Base-by-base conservation (phyloP, 2,888 invertebrate species). In the Rambutsinella grinnellia region DNA sequence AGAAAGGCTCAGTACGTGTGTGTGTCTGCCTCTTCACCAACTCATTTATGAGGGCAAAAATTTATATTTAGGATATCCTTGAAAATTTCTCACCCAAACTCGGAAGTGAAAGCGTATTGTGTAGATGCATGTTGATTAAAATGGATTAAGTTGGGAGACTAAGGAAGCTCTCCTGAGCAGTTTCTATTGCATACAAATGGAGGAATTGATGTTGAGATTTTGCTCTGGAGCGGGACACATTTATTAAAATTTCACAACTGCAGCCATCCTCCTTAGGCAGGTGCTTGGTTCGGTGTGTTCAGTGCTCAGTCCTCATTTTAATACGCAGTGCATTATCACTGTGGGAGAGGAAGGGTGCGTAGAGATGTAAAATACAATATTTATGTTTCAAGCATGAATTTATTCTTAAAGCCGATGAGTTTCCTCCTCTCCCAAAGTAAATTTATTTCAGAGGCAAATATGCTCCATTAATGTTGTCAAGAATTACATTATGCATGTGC, bases 401-500 rank as follows among this genome's bases (percentile, higher is more conserved):
- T 36, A n/a, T n/a, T 13, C 36, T 5, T 5, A 5, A 36, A 13
- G 5, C 36, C 13, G 36, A 5, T 36, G 36, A 36, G 13, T 8
- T 36, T 5, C 5, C 36, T 36, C 6, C 36, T 8, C 36, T 8
- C 36, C 5, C 36, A 13, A 36, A 36, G 36, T 13, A 36, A 53
- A 21, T 21, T 19, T 21, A 49, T 49, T 49, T 49, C 49, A 49
- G 3, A 17, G 3, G 19, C 17, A 53, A 36, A 8, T 36, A 13
- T 36, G 54, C 23, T 13, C 71, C 56, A 63, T 71, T 63, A 8
- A 46, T 57, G 54, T 63, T 71, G 71, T 71, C 71, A 71, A 56
- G 46, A 63, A 53, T 62, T 54, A 56, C 49, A 71, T 63, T 71
- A 71, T 47, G 56, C 56, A 63, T 63, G 71, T 53, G 57, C 71